Conservation (phyloP, 2,113 vertebrate genomes). For the Speoplatyrhinus poulsoni region DNA sequence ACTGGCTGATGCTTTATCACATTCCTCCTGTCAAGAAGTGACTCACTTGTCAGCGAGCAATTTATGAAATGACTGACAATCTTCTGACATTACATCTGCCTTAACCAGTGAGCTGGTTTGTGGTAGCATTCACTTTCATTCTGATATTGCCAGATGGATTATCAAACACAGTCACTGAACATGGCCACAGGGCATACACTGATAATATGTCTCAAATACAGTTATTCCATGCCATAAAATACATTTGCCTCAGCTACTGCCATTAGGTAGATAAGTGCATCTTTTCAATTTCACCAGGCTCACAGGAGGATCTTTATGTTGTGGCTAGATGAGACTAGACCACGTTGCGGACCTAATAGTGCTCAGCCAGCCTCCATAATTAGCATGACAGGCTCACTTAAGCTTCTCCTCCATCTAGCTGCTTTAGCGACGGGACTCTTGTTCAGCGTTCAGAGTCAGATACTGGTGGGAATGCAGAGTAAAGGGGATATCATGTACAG, state of each 20-base stretch:
- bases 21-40: constrained; percentile 34
- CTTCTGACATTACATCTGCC: constrained; percentile 30
- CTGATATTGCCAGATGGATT: constrained; percentile 41
- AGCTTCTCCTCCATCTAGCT: constrained; percentile 61
- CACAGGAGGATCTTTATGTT: constrained; percentile 68
- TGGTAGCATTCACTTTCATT: constrained; percentile 31
- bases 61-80: constrained; percentile 48
- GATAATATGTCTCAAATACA: constrained; percentile 42
- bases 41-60: constrained; percentile 39
- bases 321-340: constrained; percentile 54
- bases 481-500: constrained; percentile 38
- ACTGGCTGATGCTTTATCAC: constrained; percentile 50
- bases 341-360: constrained; percentile 61
- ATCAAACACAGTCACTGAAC: constrained; percentile 46
- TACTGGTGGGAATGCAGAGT: constrained; percentile 8
- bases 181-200: constrained; percentile 30
- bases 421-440: constrained; percentile 59
- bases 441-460: constrained; percentile 37
- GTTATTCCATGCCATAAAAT: constrained; percentile 53
- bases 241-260: constrained; percentile 62
- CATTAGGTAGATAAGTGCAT: constrained; percentile 71
- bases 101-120: constrained; percentile 43
- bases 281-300: constrained; percentile 56
- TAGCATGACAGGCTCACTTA: constrained; percentile 73
- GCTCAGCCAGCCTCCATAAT: constrained; percentile 67